Evolutionary conservation across 2,113 vertebrate genomes (phyloP).

Genomic region (Gavialis gangeticus): DNA sequence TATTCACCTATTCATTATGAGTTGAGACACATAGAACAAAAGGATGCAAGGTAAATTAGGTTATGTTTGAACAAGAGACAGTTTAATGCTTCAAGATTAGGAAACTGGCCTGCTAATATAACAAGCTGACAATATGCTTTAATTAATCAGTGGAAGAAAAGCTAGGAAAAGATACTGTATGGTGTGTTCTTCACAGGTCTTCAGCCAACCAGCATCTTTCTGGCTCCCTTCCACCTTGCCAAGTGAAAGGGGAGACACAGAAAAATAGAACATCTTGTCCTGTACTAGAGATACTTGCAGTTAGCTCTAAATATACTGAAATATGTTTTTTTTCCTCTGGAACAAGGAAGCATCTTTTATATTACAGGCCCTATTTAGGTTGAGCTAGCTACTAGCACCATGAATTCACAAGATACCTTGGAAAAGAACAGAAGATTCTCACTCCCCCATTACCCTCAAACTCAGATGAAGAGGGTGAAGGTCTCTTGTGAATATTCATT

Average conservation of each 20-base stretch:
- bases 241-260: neutral
- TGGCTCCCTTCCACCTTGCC: neutral
- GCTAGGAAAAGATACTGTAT: neutral
- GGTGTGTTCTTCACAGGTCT: neutral
- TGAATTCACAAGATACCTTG: neutral
- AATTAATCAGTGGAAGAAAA: neutral
- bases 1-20: neutral
- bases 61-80: neutral
- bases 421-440: neutral
- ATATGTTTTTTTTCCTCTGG: neutral
- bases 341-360: neutral
- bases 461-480: neutral
- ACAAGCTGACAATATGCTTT: neutral
- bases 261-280: neutral
- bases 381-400: neutral
- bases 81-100: neutral
- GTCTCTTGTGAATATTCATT: neutral
- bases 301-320: neutral
- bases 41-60: neutral
- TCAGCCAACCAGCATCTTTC: neutral
- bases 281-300: neutral
- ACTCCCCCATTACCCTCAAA: no score
- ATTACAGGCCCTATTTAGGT: neutral
- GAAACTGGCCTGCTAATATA: constrained; percentile 13
- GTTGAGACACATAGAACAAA: neutral